Percentiles rank a stretch among this genome's conserved stretches.
These are phyloP conservation scores for Boleophthalmus pectinirostris DNA, from an alignment of 2,113 vertebrate genomes.

Conservation along the genomic window DNA sequence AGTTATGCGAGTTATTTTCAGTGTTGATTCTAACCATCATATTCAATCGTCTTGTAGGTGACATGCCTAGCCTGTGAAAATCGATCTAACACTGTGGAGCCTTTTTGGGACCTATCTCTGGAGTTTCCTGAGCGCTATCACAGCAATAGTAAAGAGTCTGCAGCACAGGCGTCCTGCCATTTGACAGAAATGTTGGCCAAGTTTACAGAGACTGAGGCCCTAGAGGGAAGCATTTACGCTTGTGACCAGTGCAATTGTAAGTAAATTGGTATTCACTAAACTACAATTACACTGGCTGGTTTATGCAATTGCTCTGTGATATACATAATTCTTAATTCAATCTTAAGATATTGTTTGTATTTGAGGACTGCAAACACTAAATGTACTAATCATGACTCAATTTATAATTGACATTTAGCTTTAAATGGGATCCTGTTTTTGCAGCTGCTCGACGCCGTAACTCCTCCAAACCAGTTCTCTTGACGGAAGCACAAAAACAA, in stretches of 20 bases:
- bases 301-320: background rate
- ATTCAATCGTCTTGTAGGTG: constrained; percentile 76
- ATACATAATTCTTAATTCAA: background rate
- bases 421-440: background rate
- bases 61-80: constrained; percentile 93
- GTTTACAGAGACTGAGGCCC: constrained; percentile 96
- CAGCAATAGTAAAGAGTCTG: constrained; percentile 70
- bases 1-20: background rate
- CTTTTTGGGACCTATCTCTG: constrained; percentile 97
- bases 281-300: background rate
- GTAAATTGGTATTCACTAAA: constrained; percentile 45
- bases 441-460: constrained; percentile 91
- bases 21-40: background rate
- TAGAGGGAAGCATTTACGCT: constrained; percentile 96
- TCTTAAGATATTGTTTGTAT: background rate
- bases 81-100: constrained; percentile 95
- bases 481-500: constrained; percentile 96
- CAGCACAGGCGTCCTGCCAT: constrained; percentile 79
- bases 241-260: constrained; percentile 98
- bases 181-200: constrained; percentile 97
- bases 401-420: background rate
- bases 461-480: constrained; percentile 88
- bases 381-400: background rate
- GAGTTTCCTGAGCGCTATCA: constrained; percentile 98
- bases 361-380: background rate